Evolutionary conservation across 2,797 vertebrate genomes (phyloP).

Genomic region (Clarias pachynema): DNA sequence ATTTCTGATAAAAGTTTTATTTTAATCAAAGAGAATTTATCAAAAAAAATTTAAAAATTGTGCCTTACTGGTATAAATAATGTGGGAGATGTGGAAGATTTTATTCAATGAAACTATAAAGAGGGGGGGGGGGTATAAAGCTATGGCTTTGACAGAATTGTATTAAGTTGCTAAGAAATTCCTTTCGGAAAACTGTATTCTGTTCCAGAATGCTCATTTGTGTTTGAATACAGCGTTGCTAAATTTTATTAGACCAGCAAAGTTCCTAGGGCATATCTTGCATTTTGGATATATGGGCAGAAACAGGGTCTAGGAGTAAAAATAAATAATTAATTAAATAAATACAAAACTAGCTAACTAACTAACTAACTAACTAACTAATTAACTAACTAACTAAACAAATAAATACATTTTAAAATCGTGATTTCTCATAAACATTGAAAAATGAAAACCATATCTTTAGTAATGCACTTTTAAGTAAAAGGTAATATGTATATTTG

Average conservation of each 20-base stretch:
- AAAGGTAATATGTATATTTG: not conserved
- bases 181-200: not conserved
- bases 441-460: not conserved
- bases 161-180: not conserved
- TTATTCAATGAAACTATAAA: not conserved
- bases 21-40: no score
- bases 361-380: no score
- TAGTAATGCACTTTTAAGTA: not conserved
- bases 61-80: not conserved
- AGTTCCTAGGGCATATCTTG: not conserved
- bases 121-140: not conserved
- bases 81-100: not conserved
- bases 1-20: no score
- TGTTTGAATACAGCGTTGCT: not conserved
- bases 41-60: not conserved
- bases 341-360: no score
- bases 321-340: not conserved
- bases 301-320: not conserved
- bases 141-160: not conserved
- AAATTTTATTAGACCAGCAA: not conserved
- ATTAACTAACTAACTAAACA: no score
- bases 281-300: no score
- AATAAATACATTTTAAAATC: no score
- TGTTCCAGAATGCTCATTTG: not conserved
- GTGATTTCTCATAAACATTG: no score